A percentile compares a stretch with the other conserved stretches of the same genome.
These are phyloP conservation scores for Melanargia galathea DNA, from an alignment of 2,888 invertebrate genomes.

Conservation along the genomic window DNA sequence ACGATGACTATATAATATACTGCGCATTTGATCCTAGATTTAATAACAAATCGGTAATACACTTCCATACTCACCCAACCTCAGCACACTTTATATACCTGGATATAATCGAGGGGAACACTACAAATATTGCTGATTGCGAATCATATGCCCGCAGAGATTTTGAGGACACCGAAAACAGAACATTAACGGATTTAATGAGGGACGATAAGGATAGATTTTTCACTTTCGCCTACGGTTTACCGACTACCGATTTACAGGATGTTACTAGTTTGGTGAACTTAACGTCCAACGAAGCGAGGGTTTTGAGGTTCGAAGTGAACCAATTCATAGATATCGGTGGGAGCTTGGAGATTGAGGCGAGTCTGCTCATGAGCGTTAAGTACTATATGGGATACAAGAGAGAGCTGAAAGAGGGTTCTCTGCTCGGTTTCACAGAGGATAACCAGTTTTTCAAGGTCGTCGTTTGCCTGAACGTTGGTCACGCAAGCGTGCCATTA, in stretches of 20 bases:
- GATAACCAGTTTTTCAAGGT: slow-evolving; percentile 79
- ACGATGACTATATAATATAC: slow-evolving; percentile 71
- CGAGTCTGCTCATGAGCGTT: slow-evolving; percentile 85
- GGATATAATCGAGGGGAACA: slow-evolving; percentile 52
- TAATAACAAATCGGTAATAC: slow-evolving; percentile 62
- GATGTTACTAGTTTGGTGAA: slow-evolving; percentile 86
- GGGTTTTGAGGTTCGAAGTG: slow-evolving; percentile 86
- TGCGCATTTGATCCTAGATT: slow-evolving; percentile 75
- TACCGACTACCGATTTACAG: slow-evolving; percentile 84
- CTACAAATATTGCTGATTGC: slow-evolving; percentile 59
- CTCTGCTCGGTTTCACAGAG: slow-evolving; percentile 67
- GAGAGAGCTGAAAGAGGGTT: slow-evolving; percentile 54
- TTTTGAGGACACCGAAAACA: slow-evolving; percentile 56
- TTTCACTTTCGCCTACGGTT: slow-evolving; percentile 89
- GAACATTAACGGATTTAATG: slow-evolving; percentile 66
- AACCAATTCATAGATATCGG: slow-evolving; percentile 89
- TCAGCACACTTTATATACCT: slow-evolving; percentile 83
- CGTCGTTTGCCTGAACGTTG: slow-evolving; percentile 84
- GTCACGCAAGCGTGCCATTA: slow-evolving; percentile 83
- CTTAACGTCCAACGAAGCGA: slow-evolving; percentile 84
- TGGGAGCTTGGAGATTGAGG: slow-evolving; percentile 88
- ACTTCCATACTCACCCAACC: slow-evolving; percentile 80
- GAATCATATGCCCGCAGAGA: slow-evolving; percentile 60
- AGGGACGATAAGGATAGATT: slow-evolving; percentile 86
- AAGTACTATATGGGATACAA: slow-evolving; percentile 77